Percentiles rank a stretch among this genome's conserved stretches.
Evolutionary conservation across 2,113 vertebrate genomes (phyloP).

Genomic region (Calyptomena viridis): DNA sequence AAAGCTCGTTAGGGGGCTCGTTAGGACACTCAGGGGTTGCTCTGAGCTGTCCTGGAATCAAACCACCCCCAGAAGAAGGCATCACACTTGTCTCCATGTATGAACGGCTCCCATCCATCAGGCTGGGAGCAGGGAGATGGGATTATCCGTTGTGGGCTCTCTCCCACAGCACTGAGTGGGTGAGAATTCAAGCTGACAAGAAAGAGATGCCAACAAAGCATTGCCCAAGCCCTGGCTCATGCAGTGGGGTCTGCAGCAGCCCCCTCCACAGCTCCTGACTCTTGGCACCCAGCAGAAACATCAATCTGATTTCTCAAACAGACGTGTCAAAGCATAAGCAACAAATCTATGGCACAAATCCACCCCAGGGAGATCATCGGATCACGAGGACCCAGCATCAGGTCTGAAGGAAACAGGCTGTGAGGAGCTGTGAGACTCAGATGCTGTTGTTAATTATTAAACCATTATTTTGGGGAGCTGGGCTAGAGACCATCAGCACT

Average conservation of each 20-base stretch:
- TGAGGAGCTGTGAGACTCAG: neutral
- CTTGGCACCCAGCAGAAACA: neutral
- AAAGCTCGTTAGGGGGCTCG: slow-evolving; percentile 19
- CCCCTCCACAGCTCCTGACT: neutral
- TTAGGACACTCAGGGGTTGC: neutral
- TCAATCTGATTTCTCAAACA: neutral
- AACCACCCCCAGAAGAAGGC: neutral
- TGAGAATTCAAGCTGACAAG: neutral
- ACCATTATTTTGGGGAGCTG: neutral
- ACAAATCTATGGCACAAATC: neutral
- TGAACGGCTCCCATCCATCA: neutral
- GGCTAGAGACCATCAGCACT: neutral
- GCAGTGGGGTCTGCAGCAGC: neutral
- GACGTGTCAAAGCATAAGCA: neutral
- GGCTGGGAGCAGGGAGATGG: neutral
- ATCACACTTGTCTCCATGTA: accelerated
- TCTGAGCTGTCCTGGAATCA: neutral
- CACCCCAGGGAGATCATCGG: neutral
- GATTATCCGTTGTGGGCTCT: accelerated
- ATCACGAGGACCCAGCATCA: neutral
- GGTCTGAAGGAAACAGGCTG: neutral
- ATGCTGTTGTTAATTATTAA: slow-evolving; percentile 38
- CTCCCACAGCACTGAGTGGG: neutral
- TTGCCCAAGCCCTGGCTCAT: neutral
- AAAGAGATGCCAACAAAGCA: neutral